Conservation (phyloP, 2,797 vertebrate genomes). For the Falco cherrug region DNA sequence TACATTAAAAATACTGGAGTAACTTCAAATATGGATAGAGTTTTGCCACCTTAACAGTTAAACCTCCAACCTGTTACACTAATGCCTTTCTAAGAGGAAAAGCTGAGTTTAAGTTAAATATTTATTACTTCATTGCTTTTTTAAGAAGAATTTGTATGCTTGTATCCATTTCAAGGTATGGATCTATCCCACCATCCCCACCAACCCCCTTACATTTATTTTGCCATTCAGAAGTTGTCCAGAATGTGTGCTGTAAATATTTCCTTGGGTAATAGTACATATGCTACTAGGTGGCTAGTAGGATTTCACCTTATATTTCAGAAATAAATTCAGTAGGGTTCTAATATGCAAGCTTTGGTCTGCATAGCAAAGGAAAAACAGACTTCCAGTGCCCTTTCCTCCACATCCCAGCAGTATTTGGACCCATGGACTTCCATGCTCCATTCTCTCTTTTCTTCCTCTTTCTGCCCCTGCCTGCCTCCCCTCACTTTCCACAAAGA, state of each 20-base stretch:
- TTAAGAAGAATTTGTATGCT: neutral
- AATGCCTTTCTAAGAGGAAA: neutral
- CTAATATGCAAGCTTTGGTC: neutral
- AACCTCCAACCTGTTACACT: neutral
- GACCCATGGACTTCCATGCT: neutral
- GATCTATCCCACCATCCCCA: neutral
- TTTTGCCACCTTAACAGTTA: neutral
- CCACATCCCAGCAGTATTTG: neutral
- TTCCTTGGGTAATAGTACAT: neutral
- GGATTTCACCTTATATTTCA: neutral
- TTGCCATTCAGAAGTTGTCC: neutral
- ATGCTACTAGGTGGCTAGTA: neutral
- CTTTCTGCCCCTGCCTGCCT: neutral
- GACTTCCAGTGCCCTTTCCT: neutral
- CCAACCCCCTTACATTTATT: neutral
- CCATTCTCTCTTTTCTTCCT: neutral
- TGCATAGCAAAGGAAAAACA: neutral
- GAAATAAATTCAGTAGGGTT: neutral
- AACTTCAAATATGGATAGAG: neutral
- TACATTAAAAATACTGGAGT: neutral
- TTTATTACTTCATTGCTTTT: neutral
- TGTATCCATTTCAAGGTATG: neutral
- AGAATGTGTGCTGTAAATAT: neutral
- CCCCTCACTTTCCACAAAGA: neutral
- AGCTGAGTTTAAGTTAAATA: neutral